Evolutionary conservation across 2,888 invertebrate species (phyloP).

Genomic region (Brenthis ino): DNA sequence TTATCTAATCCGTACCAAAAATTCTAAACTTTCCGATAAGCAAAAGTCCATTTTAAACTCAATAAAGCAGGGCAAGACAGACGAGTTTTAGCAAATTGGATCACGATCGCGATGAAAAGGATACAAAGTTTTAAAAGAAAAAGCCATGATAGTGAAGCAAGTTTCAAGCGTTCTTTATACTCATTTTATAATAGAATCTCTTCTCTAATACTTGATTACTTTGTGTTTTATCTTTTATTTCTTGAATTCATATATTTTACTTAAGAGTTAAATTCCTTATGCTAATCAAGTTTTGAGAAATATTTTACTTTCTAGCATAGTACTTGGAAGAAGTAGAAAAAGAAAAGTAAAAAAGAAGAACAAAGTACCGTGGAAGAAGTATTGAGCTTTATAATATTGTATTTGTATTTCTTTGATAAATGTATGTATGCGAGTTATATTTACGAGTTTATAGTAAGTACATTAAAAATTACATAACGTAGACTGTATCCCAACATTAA

Average conservation of each 20-base stretch:
- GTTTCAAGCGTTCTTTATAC: conserved; percentile 29
- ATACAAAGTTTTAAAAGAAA: conserved; percentile 38
- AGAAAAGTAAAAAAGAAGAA: too few species aligned
- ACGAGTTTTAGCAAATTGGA: conserved; percentile 37
- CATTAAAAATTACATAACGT: too few species aligned
- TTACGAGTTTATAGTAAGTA: too few species aligned
- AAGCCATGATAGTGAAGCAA: conserved; percentile 31
- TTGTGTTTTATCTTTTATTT: not conserved
- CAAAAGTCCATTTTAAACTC: conserved; percentile 30
- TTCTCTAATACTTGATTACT: conserved; percentile 20
- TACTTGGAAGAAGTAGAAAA: too few species aligned
- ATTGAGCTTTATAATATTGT: too few species aligned
- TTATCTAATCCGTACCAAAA: not conserved
- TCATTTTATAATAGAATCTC: conserved; percentile 21
- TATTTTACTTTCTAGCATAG: not conserved
- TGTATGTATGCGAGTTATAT: too few species aligned
- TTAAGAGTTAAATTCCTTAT: not conserved
- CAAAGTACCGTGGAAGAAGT: too few species aligned
- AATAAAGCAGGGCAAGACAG: conserved; percentile 32
- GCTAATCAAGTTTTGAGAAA: not conserved
- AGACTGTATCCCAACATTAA: too few species aligned
- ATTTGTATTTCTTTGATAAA: too few species aligned
- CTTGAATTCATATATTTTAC: conserved; percentile 2
- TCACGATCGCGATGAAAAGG: conserved; percentile 36
- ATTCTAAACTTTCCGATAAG: conserved; percentile 15